These are phyloP conservation scores for Lampris megalopsis DNA, from an alignment of 2,113 vertebrate genomes.

Conservation along the genomic window DNA sequence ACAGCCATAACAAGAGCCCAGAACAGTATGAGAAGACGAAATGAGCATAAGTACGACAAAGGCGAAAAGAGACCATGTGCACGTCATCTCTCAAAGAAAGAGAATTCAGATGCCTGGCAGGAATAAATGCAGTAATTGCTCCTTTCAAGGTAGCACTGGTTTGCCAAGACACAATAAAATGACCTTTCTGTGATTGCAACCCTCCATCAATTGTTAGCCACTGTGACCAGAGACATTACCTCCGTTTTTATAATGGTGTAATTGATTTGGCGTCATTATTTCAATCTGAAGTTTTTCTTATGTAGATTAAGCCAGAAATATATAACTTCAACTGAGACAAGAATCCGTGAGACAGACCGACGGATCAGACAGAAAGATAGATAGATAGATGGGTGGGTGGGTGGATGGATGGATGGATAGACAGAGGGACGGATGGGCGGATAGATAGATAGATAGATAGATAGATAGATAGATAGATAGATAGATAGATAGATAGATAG, in stretches of 20 bases:
- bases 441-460: too few relatives aligned
- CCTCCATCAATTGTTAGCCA: constrained; percentile 68
- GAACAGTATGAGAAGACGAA: constrained; percentile 70
- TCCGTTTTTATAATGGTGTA: constrained; percentile 49
- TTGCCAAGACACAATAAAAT: constrained; percentile 72
- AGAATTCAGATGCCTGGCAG: constrained; percentile 71
- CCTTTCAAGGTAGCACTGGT: constrained; percentile 73
- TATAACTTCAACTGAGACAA: constrained; percentile 34
- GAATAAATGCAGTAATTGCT: constrained; percentile 75
- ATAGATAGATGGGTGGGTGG: too few relatives aligned
- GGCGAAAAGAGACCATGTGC: constrained; percentile 68
- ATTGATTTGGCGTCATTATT: constrained; percentile 40
- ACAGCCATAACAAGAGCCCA: constrained; percentile 61
- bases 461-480: too few relatives aligned
- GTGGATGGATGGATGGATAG: too few relatives aligned
- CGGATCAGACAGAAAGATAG: too few relatives aligned
- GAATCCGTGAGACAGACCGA: background rate
- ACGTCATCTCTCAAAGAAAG: constrained; percentile 64
- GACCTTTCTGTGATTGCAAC: constrained; percentile 77
- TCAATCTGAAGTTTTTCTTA: constrained; percentile 22
- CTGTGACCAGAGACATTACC: constrained; percentile 54
- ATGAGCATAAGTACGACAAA: constrained; percentile 76
- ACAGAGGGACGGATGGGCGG: too few relatives aligned
- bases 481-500: too few relatives aligned
- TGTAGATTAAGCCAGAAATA: constrained; percentile 35